Conservation (phyloP, 2,113 vertebrate species). For the Octodon degus region DNA sequence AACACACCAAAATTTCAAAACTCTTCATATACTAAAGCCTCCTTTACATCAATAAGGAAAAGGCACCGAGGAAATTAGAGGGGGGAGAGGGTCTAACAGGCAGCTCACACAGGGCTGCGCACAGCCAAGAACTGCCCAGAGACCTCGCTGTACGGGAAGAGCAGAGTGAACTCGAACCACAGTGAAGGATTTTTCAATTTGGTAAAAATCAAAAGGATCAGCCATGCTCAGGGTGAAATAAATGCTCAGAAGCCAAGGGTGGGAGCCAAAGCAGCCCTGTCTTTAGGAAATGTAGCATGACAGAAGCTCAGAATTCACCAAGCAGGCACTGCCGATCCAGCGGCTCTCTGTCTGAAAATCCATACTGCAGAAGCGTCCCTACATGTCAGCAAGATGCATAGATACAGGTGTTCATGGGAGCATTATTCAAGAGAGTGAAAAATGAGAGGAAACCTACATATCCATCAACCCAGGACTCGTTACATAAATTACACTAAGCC, state of each 20-base stretch:
- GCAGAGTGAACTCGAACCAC: neutral
- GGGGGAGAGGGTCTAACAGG: neutral
- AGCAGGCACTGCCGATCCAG: neutral
- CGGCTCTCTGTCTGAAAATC: neutral
- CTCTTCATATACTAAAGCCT: slow-evolving; percentile 59
- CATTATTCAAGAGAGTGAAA: slow-evolving; percentile 42
- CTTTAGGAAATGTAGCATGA: neutral
- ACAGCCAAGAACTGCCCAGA: neutral
- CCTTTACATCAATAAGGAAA: slow-evolving; percentile 55
- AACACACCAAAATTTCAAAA: slow-evolving; percentile 54
- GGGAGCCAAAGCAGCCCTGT: neutral
- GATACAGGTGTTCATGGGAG: neutral
- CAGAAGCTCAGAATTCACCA: neutral
- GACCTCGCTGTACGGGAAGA: neutral
- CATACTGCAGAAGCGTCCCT: neutral
- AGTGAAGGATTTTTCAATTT: neutral
- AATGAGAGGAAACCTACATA: slow-evolving; percentile 25
- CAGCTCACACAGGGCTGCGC: neutral
- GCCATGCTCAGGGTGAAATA: neutral
- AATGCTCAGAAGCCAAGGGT: neutral
- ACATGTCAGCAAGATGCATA: slow-evolving; percentile 13
- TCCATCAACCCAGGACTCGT: slow-evolving; percentile 28
- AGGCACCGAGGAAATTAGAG: slow-evolving; percentile 55
- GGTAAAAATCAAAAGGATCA: neutral
- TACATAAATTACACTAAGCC: neutral